Base-by-base conservation (phyloP, 2,888 invertebrate genomes). In the Pheosia gnoma region DNA sequence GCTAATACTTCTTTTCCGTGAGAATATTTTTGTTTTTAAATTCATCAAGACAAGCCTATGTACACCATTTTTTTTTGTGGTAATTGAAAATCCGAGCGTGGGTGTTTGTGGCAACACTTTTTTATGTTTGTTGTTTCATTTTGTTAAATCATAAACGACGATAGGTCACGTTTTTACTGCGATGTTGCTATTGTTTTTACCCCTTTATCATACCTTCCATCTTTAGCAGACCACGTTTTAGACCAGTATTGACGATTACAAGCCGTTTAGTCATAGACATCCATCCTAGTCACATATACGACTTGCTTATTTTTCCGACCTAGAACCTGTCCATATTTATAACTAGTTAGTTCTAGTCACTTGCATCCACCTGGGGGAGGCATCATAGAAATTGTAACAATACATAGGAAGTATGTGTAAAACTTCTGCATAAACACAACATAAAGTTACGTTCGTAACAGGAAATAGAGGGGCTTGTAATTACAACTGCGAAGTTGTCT, bases 401-500 rank as follows among this genome's bases (percentile, higher is more conserved):
- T 47, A 9, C 47, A 4, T 3, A 47, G 47, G 47, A 47, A 47
- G 47, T 47, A 4, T n/a, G 47, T 47, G n/a, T 47, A 51, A 51
- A 51, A 51, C 51, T 25, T 8, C 51, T 47, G 39, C 10, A 55
- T 55, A 39, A 55, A 55, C 55, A 55, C 13, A 38, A 39, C 5
- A 39, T 55, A 39, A 55, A 55, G 55, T 51, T 38, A 11, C 13
- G 13, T 38, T 55, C 7, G 39, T 55, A 55, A n/a, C 55, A 13
- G 39, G 45, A 36, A 56, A 45, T 45, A 45, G 41, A 4, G 9
- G 10, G 3, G 57, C 57, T 25, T 3, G 45, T 45, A 57, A 57
- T 57, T 45, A 57, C 5, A 45, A 57, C 36, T n/a, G 41, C 13
- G 41, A 41, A 56, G 56, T 56, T 56, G 56, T 9, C 25, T 25